Percentiles rank a stretch among this genome's conserved stretches.
These are phyloP conservation scores for Epinephelus awoara DNA, from an alignment of 2,797 vertebrate genomes.

Conservation along the genomic window DNA sequence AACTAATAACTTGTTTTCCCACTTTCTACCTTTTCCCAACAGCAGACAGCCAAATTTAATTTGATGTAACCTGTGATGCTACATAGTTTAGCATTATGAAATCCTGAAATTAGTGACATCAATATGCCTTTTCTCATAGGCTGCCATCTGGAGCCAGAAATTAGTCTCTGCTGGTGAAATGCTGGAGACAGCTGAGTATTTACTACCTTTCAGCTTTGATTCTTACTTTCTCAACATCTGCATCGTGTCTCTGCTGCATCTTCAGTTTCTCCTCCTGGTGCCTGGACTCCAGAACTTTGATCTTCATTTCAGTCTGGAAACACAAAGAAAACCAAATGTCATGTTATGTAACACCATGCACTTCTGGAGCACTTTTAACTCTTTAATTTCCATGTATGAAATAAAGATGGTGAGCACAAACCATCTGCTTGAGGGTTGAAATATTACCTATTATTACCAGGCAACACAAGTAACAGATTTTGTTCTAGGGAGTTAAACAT, in stretches of 20 bases:
- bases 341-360: neutral
- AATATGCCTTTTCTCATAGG: neutral
- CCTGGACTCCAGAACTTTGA: constrained; percentile 91
- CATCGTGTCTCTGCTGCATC: constrained; percentile 93
- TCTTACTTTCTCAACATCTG: constrained; percentile 93
- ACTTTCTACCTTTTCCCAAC: neutral
- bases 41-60: neutral
- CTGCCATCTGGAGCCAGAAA: neutral
- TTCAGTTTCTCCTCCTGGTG: constrained; percentile 95
- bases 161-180: neutral
- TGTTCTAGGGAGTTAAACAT: constrained; percentile 20
- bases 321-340: constrained; percentile 31
- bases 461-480: constrained; percentile 17
- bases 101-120: neutral
- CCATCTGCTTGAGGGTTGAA: constrained; percentile 10
- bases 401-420: neutral
- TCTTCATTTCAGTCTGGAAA: constrained; percentile 89
- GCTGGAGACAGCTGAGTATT: neutral
- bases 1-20: neutral
- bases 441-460: constrained; percentile 18
- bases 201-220: constrained; percentile 7
- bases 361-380: constrained; percentile 7
- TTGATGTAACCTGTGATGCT: neutral
- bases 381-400: constrained; percentile 2
- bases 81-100: neutral